phyloP scores from a whole-genome alignment of 1,140 invertebrate species.

The Lepidostoma basale region DNA sequence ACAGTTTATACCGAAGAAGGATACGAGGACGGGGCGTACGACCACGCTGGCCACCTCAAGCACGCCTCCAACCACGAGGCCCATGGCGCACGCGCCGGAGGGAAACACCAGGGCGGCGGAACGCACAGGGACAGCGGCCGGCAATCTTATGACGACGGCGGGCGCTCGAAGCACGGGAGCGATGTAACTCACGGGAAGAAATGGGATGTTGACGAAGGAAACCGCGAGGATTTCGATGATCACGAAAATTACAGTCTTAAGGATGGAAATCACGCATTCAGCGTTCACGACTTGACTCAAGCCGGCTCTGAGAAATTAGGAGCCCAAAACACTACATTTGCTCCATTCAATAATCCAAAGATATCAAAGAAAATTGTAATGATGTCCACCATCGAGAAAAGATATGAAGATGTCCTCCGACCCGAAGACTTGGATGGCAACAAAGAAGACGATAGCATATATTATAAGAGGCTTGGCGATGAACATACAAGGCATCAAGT shows the following conservation, averaged over 20 bases:
- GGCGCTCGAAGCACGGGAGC: conserved; percentile 49
- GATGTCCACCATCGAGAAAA: background rate
- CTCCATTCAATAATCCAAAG: background rate
- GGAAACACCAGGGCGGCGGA: conserved; percentile 53
- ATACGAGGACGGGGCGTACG: conserved; percentile 77
- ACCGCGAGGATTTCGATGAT: conserved; percentile 49
- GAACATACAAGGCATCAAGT: no score
- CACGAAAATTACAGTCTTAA: conserved; percentile 39
- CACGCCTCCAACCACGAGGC: conserved; percentile 65
- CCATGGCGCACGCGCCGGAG: conserved; percentile 55
- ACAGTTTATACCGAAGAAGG: conserved; percentile 79
- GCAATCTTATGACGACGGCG: conserved; percentile 49
- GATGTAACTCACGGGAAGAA: conserved; percentile 50
- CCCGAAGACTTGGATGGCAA: background rate
- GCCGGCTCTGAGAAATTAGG: conserved; percentile 40
- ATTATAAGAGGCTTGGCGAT: no score
- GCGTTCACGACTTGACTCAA: conserved; percentile 30
- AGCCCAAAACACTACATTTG: conserved; percentile 23
- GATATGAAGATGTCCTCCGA: background rate
- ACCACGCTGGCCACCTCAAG: conserved; percentile 74
- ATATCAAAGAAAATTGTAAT: background rate
- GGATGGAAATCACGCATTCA: conserved; percentile 37
- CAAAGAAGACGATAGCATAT: no score
- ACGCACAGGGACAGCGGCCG: conserved; percentile 52
- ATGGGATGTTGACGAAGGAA: conserved; percentile 50